A percentile compares a stretch with the other conserved stretches of the same genome.
phyloP scores from a whole-genome alignment of 2,888 invertebrate genomes.

The Pseudococcus jackbeardsleyi region DNA sequence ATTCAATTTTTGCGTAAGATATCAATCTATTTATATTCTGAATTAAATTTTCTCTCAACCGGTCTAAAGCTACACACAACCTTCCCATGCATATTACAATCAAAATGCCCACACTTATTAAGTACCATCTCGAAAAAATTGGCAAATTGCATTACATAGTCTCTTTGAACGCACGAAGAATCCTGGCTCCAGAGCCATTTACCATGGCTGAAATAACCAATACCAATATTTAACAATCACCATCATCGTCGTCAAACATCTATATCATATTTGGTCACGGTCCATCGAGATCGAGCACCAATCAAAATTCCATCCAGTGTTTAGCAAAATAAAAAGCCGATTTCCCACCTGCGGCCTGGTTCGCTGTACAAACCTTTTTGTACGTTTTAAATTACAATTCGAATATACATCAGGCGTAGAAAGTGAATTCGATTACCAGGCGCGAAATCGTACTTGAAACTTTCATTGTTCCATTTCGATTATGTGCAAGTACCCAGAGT shows the following conservation, averaged over 20 bases:
- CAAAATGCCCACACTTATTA: background rate
- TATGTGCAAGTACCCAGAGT: background rate
- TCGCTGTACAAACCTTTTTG: background rate
- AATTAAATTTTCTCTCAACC: too few species aligned
- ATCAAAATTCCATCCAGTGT: constrained; percentile 7
- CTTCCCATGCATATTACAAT: too few species aligned
- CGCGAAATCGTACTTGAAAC: constrained; percentile 33
- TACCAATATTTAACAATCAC: constrained; percentile 9
- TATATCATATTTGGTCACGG: constrained; percentile 31
- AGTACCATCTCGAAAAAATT: background rate
- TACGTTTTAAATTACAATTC: background rate
- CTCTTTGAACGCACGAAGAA: background rate
- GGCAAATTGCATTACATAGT: background rate
- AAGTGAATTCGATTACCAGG: constrained; percentile 4
- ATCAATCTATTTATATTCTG: too few species aligned
- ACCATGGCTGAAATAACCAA: background rate
- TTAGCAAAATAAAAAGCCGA: constrained; percentile 1
- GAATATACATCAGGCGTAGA: constrained; percentile 10
- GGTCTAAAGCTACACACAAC: background rate
- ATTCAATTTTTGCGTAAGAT: too few species aligned
- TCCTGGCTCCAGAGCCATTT: constrained; percentile 5
- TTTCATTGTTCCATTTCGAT: constrained; percentile 18
- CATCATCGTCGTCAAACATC: background rate
- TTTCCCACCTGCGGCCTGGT: constrained; percentile 13
- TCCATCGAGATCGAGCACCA: background rate